A percentile compares a stretch with the other conserved stretches of the same genome.
Conservation (phyloP, 1,140 invertebrate genomes). For the Anthonomus grandis region DNA sequence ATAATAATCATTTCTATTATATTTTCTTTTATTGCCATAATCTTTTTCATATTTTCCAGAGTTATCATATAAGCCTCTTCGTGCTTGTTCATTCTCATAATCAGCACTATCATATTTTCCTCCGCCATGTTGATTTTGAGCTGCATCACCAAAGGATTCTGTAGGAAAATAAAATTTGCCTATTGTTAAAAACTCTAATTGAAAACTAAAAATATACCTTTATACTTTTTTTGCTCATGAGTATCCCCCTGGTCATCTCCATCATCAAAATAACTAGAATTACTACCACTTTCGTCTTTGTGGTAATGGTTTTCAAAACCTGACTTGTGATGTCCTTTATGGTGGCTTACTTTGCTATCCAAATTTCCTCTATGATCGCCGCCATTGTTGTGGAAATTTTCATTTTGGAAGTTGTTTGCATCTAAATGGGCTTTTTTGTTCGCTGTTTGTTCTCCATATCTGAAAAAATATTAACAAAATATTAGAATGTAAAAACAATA, state of each 20-base stretch:
- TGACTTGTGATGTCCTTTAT: conserved; percentile 61
- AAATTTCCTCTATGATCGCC: conserved; percentile 38
- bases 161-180: neutral
- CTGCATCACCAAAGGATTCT: conserved; percentile 49
- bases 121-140: conserved; percentile 51
- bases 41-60: conserved; percentile 51
- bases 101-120: conserved; percentile 47
- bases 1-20: conserved; percentile 54
- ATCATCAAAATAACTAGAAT: conserved; percentile 63
- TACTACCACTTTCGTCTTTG: conserved; percentile 63
- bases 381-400: conserved; percentile 36
- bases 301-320: conserved; percentile 64
- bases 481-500: too few species aligned
- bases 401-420: conserved; percentile 33
- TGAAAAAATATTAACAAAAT: too few species aligned
- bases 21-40: conserved; percentile 50
- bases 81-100: conserved; percentile 42
- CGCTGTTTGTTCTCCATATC: conserved; percentile 31
- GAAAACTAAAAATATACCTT: conserved; percentile 7
- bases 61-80: conserved; percentile 52
- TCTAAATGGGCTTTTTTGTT: conserved; percentile 37
- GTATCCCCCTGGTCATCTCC: conserved; percentile 57
- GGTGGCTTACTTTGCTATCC: conserved; percentile 54
- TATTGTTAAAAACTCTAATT: neutral
- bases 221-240: conserved; percentile 50